phyloP scores from a whole-genome alignment of 1,140 invertebrate species.

The Eulimnadia texana region DNA sequence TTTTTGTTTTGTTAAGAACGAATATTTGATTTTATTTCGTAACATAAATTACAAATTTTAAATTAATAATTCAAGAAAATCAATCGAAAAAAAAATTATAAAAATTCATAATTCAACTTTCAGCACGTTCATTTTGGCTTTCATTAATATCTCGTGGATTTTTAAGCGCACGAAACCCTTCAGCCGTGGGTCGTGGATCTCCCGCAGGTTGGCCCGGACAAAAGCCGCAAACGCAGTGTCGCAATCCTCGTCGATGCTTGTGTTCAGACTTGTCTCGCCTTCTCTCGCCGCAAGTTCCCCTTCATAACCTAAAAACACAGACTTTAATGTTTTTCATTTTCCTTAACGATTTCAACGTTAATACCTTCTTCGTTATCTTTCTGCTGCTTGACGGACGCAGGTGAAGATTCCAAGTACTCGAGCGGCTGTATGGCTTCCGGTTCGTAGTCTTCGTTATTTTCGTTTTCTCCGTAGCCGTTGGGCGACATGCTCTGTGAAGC shows the following conservation, averaged over 20 bases:
- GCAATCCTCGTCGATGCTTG: background rate
- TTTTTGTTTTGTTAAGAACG: too few species aligned
- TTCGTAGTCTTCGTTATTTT: too few species aligned
- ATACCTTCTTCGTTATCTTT: too few species aligned
- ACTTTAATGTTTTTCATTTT: background rate
- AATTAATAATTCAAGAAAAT: too few species aligned
- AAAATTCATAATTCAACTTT: background rate
- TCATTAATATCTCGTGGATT: background rate
- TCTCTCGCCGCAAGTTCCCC: background rate
- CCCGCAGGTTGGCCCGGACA: background rate
- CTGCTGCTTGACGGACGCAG: too few species aligned
- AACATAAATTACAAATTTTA: too few species aligned
- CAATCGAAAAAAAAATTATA: background rate
- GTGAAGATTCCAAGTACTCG: too few species aligned
- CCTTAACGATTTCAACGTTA: too few species aligned
- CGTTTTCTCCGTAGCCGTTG: too few species aligned
- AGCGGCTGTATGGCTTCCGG: too few species aligned
- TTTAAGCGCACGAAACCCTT: background rate
- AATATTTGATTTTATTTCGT: too few species aligned
- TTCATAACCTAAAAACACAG: background rate
- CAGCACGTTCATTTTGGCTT: background rate
- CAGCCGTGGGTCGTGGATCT: background rate
- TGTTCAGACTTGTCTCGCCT: background rate
- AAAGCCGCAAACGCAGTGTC: background rate
- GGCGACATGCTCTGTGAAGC: too few species aligned